Base-by-base conservation (phyloP, 2,888 invertebrate species). In the Craniophora ligustri region DNA sequence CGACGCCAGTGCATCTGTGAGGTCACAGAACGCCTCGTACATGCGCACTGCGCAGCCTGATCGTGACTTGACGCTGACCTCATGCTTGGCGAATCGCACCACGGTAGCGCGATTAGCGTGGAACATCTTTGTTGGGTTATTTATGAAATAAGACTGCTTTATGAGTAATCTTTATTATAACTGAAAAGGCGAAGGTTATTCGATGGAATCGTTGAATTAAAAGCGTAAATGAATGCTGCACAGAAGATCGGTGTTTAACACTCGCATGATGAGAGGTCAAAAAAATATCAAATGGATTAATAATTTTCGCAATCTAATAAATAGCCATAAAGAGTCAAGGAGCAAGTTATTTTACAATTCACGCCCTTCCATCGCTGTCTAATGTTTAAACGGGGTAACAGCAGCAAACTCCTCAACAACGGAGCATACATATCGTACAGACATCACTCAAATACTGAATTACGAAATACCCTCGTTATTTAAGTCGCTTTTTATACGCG, bases 51-150 rank as follows among this genome's bases (percentile, higher is more conserved):
- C 51, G 53, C 50, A 56, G 35, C 26, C 34, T 18, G 50, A 51
- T 70, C 77, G 75, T 73, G 75, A 71, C 73, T 72, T 53, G 50
- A 19, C 41, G 50, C 44, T 67, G 75, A 73, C 71, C 69, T 76
- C 66, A 69, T 55, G 45, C 19, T 60, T n/a, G n/a, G n/a, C n/a
- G n/a, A n/a, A n/a, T 62, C 41, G 49, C 58, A 59, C 42, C 39
- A 54, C 50, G 19, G 32, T 53, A 57, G 48, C 54, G 46, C 34
- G 38, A 57, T 50, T 54, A 34, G 53, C 32, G 32, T 35, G 23
- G 19, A 63, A 41, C 23, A 60, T 49, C 48, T 53, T 65, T 49
- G 21, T 65, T 51, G 36, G 51, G 13, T 39, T 23, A 34, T 48
- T 40, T 13, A 19, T 48, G 8, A 54, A 60, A 18, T 35, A 32